These are phyloP conservation scores for Anhinga anhinga DNA, from an alignment of 2,113 vertebrate species.

Conservation along the genomic window DNA sequence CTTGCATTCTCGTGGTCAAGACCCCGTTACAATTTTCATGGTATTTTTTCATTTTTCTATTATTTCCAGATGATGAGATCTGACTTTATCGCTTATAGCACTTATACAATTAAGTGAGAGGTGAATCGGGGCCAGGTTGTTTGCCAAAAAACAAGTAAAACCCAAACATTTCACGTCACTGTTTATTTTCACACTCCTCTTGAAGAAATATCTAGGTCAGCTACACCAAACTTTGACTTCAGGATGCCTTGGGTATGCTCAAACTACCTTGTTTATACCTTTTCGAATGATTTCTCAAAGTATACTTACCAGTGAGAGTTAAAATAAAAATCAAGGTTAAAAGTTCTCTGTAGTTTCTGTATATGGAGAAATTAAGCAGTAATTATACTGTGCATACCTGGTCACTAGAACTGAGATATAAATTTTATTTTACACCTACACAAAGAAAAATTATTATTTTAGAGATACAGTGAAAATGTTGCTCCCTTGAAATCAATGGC, in stretches of 20 bases:
- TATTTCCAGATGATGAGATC: constrained; percentile 56
- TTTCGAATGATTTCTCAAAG: background rate
- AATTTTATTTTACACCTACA: background rate
- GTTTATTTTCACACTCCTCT: constrained; percentile 57
- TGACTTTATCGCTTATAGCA: constrained; percentile 31
- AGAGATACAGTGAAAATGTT: background rate
- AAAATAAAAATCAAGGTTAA: background rate
- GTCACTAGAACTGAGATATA: background rate
- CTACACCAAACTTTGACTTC: background rate
- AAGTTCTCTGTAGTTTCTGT: background rate
- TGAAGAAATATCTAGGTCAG: constrained; percentile 28
- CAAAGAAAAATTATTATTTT: background rate
- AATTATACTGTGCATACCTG: background rate
- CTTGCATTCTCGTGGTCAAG: background rate
- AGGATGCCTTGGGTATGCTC: background rate
- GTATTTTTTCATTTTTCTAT: constrained; percentile 14
- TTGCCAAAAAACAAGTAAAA: constrained; percentile 56
- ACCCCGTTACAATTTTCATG: background rate
- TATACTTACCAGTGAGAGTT: background rate
- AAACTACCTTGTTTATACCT: background rate
- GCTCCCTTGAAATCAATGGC: background rate
- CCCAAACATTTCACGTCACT: constrained; percentile 33
- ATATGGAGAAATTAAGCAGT: background rate
- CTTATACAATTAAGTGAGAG: constrained; percentile 56
- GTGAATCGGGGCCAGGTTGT: constrained; percentile 21